phyloP scores from a whole-genome alignment of 1,140 invertebrate genomes.

The Drosophila teissieri region DNA sequence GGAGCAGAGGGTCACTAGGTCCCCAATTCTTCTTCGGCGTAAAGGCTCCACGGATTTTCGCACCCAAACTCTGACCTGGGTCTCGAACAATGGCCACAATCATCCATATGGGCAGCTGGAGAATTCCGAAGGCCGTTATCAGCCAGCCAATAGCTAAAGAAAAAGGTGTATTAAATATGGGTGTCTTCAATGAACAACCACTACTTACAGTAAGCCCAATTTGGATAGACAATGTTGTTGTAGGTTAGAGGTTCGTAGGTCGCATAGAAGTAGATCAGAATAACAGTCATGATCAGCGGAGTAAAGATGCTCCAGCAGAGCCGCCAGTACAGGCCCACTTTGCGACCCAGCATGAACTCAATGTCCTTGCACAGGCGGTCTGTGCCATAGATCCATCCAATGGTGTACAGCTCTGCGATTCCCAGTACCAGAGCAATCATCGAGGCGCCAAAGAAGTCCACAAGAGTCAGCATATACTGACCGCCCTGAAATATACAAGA shows the following conservation, averaged over 20 bases:
- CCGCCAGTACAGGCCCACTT: constrained; percentile 91
- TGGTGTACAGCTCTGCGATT: constrained; percentile 87
- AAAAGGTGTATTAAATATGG: neutral
- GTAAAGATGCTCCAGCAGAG: constrained; percentile 92
- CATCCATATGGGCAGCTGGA: constrained; percentile 87
- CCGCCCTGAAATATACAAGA: constrained; percentile 90
- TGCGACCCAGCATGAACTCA: constrained; percentile 90
- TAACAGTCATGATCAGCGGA: constrained; percentile 89
- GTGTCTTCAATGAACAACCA: constrained; percentile 46
- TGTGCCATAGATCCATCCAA: constrained; percentile 90
- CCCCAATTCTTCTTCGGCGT: constrained; percentile 86
- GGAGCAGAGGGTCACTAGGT: constrained; percentile 81
- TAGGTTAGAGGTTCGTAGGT: constrained; percentile 86
- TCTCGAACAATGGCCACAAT: constrained; percentile 85
- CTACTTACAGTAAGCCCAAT: constrained; percentile 83
- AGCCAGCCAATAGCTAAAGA: constrained; percentile 86
- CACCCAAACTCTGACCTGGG: constrained; percentile 60
- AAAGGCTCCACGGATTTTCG: constrained; percentile 85
- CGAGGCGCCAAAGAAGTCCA: constrained; percentile 91
- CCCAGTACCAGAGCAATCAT: constrained; percentile 90
- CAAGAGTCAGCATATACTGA: constrained; percentile 90
- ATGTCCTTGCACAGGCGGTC: constrained; percentile 87
- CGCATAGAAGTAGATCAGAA: constrained; percentile 88
- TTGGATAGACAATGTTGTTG: constrained; percentile 84
- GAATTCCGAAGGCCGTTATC: constrained; percentile 86